Base-by-base conservation (phyloP, 2,797 vertebrate genomes). In the Microcaecilia unicolor region DNA sequence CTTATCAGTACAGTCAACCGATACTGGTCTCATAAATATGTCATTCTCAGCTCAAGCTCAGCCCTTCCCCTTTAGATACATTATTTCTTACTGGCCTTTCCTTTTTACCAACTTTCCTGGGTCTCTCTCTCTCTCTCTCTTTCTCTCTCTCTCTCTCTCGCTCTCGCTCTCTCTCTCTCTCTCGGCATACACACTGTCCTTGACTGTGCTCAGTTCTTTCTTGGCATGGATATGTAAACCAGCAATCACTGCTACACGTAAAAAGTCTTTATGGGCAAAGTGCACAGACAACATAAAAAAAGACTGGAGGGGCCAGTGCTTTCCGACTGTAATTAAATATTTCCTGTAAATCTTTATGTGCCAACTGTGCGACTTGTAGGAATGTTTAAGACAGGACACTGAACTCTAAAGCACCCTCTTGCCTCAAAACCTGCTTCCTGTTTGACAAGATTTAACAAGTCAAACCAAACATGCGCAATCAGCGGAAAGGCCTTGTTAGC, bases 361-460 rank as follows among this genome's bases (percentile, higher is more conserved):
- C 72, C 74, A 74, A 76, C 53, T 80, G 71, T 73, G 62, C 70
- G 68, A 74, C 76, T 76, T 74, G 75, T 64, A 80, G 78, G 74
- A 76, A 72, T 60, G 64, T 77, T 76, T 48, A 64, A 74, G 68
- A 65, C 48, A 1, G 58, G 48, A 75, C 65, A 55, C 64, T 86
- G 80, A 84, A 80, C 78, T 83, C 66, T 48, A 43, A 31, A 46
- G 52, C 72, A 81, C 70, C 74, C 66, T 46, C 33, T 74, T 23
- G 58, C 70, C 76, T 78, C 16, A 6, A 80, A 85, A 80, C 63
- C 73, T 81, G 81, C 66, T 83, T 84, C 80, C 81, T 84, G 76
- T 80, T 78, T 77, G 64, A 81, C 72, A 76, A 81, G 75, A 73
- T 69, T 72, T 72, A 69, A 76, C 61, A 70, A 71, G 70, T 44